These are phyloP conservation scores for Cyprinodon variegatus DNA, from an alignment of 2,113 vertebrate species.

Conservation along the genomic window DNA sequence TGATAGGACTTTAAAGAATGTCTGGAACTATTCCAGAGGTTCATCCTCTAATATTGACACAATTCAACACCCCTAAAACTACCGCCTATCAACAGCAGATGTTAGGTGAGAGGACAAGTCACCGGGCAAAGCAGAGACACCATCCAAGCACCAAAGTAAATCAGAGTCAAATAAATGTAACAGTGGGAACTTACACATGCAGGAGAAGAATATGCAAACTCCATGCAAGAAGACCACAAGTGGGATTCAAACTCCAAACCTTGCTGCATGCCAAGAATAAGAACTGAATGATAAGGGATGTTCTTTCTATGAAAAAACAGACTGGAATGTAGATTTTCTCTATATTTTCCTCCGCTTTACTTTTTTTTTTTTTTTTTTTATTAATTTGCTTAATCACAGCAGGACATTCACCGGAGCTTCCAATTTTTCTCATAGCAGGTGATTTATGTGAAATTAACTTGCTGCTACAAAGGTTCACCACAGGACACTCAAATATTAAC, in stretches of 20 bases:
- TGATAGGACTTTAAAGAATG: too few relatives aligned
- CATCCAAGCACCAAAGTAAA: too few relatives aligned
- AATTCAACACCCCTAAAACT: too few relatives aligned
- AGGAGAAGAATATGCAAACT: not conserved
- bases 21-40: too few relatives aligned
- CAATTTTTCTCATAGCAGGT: slow-evolving; percentile 62
- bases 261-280: not conserved
- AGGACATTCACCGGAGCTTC: slow-evolving; percentile 41
- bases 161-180: too few relatives aligned
- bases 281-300: too few relatives aligned
- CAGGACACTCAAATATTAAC: slow-evolving; percentile 36
- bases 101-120: too few relatives aligned
- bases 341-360: not conserved
- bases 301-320: not conserved
- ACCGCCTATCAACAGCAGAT: too few relatives aligned
- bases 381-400: slow-evolving; percentile 54
- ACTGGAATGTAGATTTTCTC: not conserved
- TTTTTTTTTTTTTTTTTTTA: not conserved
- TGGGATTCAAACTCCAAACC: too few relatives aligned
- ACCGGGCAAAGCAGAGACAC: too few relatives aligned
- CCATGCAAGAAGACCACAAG: not conserved
- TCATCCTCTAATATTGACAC: too few relatives aligned
- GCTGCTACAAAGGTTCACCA: slow-evolving; percentile 33
- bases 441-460: slow-evolving; percentile 74
- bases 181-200: not conserved